Evolutionary conservation across 2,113 vertebrate species (phyloP), one percentile per base, ranked within the genome.

Genomic region (Burhinus oedicnemus): DNA sequence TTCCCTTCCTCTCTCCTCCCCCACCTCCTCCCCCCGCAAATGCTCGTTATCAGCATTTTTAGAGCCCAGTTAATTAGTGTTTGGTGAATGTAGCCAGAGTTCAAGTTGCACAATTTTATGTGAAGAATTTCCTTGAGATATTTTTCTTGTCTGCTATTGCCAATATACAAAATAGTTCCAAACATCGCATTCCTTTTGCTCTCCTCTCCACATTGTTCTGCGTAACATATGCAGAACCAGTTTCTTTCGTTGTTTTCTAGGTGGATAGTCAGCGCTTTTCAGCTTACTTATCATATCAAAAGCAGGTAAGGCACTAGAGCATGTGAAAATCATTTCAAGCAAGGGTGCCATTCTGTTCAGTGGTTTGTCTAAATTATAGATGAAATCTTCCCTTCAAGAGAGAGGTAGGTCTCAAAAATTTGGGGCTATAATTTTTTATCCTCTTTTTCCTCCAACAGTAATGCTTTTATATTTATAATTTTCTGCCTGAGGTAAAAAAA

Each of bases 321-420:
- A 66, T 57, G 22, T 30, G 30, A 91, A 95, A 96, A 95, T 95
- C 44, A 88, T 94, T 97, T 93, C 68, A 91, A 90, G 91, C 60
- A 91, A 96, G 64, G 68, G 74, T 93, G 87, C 40, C 64, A 42
- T 86, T 95, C 86, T 92, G n/a, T 96, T 97, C 92, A 90, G 40
- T 92, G 71, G 64, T 81, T 93, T 83, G 49, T 79, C 55, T 95
- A 88, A 94, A 94, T 88, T 91, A 83, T 65, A 92, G 64, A 92
- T 82, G 30, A 87, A 84, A 57, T 72, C 77, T 92, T 90, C 44
- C 36, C 26, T 90, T 94, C 23, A 30, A 75, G 51, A 80, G 42
- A 87, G 57, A 77, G 16, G 9, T 34, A 47, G 11, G 12, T 40
- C 51, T 96, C 36, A 52, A 77, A 85, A 84, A 54, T 77, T 75